phyloP scores from a whole-genome alignment of 2,888 invertebrate genomes.

The Hypselothyrea guttata region DNA sequence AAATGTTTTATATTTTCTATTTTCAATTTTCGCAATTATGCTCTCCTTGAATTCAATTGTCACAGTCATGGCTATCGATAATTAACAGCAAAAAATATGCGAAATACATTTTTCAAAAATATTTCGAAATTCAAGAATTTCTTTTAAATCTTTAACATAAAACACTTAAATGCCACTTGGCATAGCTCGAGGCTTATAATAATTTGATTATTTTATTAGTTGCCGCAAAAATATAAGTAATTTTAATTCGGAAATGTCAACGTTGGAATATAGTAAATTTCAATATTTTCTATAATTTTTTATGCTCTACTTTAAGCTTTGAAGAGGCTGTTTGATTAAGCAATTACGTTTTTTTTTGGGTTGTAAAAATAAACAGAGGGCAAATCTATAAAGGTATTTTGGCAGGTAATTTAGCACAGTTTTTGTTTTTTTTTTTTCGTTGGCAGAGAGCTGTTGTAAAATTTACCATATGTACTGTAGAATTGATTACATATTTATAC shows the following conservation, averaged over 20 bases:
- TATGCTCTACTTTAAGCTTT: too few relatives aligned
- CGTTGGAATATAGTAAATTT: too few relatives aligned
- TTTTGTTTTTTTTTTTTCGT: slow-evolving; percentile 25
- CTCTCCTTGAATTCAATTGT: slow-evolving; percentile 69
- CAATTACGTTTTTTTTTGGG: neutral
- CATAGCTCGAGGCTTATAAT: neutral
- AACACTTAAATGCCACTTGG: neutral
- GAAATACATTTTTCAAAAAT: slow-evolving; percentile 21
- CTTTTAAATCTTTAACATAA: neutral
- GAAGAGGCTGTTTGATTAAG: too few relatives aligned
- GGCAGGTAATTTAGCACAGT: slow-evolving; percentile 51
- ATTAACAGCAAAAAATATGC: slow-evolving; percentile 37
- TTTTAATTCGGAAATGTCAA: too few relatives aligned
- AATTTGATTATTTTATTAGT: too few relatives aligned
- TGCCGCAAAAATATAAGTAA: too few relatives aligned
- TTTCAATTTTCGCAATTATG: slow-evolving; percentile 44
- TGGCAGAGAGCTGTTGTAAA: slow-evolving; percentile 29
- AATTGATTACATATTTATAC: slow-evolving; percentile 1
- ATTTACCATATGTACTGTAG: slow-evolving; percentile 32
- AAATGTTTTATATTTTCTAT: slow-evolving; percentile 41
- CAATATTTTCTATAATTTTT: too few relatives aligned
- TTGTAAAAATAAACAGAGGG: slow-evolving; percentile 21
- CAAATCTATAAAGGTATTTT: slow-evolving; percentile 43
- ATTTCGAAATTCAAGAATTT: neutral
- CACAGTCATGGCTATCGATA: slow-evolving; percentile 71